phyloP scores from a whole-genome alignment of 1,140 invertebrate genomes.

The Microplitis mediator region DNA sequence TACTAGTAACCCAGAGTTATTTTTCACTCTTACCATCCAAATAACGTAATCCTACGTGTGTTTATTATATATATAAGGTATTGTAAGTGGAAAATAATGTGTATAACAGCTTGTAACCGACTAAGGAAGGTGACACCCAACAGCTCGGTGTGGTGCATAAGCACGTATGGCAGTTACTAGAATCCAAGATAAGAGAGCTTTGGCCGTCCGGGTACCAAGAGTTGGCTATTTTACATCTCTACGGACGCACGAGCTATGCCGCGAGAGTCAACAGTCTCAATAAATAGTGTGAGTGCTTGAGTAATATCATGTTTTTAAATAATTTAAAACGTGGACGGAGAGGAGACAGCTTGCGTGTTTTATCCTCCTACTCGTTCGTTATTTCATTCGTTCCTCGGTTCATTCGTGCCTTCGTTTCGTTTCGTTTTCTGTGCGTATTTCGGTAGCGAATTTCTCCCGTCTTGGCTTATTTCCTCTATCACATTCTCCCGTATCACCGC shows the following conservation, averaged over 20 bases:
- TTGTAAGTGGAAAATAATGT: constrained; percentile 20
- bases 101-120: constrained; percentile 35
- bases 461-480: not conserved
- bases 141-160: constrained; percentile 41
- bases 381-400: too few relatives aligned
- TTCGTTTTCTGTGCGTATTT: constrained; percentile 38
- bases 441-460: constrained; percentile 36
- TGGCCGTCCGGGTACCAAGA: constrained; percentile 32
- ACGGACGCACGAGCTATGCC: constrained; percentile 39
- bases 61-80: not conserved
- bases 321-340: not conserved
- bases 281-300: constrained; percentile 44
- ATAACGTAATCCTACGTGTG: constrained; percentile 34
- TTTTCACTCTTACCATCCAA: constrained; percentile 28
- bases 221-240: constrained; percentile 10
- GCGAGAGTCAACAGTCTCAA: constrained; percentile 31
- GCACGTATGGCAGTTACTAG: constrained; percentile 55
- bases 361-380: not conserved
- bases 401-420: constrained; percentile 12
- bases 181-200: constrained; percentile 41
- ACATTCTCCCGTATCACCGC: not conserved
- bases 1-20: constrained; percentile 39
- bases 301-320: constrained; percentile 8
- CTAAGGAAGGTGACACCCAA: constrained; percentile 52
- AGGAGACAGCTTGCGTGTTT: not conserved